These are phyloP conservation scores for Smutsia temminckii DNA, from an alignment of 2,797 vertebrate genomes.

Conservation along the genomic window DNA sequence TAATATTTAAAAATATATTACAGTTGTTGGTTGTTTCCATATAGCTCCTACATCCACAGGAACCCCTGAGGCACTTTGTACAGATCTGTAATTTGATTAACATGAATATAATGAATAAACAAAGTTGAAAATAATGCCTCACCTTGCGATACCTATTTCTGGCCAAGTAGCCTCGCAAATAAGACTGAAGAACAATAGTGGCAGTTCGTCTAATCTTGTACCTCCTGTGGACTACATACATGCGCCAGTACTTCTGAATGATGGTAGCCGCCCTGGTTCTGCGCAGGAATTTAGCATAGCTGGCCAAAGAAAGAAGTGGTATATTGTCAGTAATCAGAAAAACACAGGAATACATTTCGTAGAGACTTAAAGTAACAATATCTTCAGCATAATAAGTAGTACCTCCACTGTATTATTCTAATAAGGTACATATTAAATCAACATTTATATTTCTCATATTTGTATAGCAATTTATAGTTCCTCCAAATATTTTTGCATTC, in stretches of 20 bases:
- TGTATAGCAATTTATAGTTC: not conserved
- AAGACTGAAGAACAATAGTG: slow-evolving; percentile 93
- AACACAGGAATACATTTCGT: not conserved
- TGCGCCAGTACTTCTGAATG: slow-evolving; percentile 96
- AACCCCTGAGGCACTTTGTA: not conserved
- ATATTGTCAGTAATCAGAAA: not conserved
- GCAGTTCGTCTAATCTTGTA: slow-evolving; percentile 91
- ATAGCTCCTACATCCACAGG: not conserved
- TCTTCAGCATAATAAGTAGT: not conserved
- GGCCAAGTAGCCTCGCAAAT: slow-evolving; percentile 93
- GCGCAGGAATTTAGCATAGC: slow-evolving; percentile 93
- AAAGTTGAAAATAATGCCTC: slow-evolving; percentile 71
- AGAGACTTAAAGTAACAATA: not conserved
- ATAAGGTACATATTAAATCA: not conserved
- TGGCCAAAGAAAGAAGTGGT: slow-evolving; percentile 72
- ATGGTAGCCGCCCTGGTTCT: slow-evolving; percentile 91
- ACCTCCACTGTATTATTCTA: not conserved
- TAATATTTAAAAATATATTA: slow-evolving; percentile 31
- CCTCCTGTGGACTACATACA: slow-evolving; percentile 89
- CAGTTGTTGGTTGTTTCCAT: not conserved
- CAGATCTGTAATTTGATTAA: not conserved
- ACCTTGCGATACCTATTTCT: slow-evolving; percentile 93
- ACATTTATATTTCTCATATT: not conserved
- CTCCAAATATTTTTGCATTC: not conserved
- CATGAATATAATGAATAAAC: not conserved